phyloP scores from a whole-genome alignment of 2,113 vertebrate genomes.

The Antennarius striatus region DNA sequence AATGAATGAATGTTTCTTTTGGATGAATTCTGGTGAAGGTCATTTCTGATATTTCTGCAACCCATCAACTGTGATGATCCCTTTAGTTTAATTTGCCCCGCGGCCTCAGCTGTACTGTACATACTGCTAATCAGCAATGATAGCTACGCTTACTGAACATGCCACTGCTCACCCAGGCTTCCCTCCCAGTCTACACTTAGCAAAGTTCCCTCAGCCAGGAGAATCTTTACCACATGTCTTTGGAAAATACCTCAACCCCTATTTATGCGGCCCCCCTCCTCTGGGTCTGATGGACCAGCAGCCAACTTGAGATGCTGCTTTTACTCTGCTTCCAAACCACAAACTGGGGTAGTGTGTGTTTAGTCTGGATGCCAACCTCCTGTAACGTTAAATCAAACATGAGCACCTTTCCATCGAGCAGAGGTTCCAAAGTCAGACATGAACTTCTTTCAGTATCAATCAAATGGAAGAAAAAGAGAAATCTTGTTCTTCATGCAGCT shows the following conservation, averaged over 20 bases:
- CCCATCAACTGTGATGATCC: too few species aligned
- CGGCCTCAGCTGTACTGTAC: too few species aligned
- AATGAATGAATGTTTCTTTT: too few species aligned
- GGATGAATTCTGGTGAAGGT: too few species aligned
- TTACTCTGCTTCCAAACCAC: constrained; percentile 44
- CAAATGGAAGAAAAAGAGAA: constrained; percentile 9
- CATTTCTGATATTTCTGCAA: too few species aligned
- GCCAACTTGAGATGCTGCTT: constrained; percentile 36
- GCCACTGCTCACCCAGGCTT: too few species aligned
- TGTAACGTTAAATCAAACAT: constrained; percentile 54
- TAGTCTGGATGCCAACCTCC: constrained; percentile 25
- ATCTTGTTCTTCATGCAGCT: constrained; percentile 32
- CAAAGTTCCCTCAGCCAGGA: too few species aligned
- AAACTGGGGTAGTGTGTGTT: constrained; percentile 25
- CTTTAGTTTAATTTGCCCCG: too few species aligned
- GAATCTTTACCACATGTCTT: background rate
- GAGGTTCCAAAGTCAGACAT: background rate
- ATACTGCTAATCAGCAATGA: too few species aligned
- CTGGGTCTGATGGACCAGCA: constrained; percentile 5
- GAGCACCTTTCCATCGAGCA: constrained; percentile 42
- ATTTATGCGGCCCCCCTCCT: constrained; percentile 15
- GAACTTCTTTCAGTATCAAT: constrained; percentile 27
- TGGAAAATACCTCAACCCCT: background rate
- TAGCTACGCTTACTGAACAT: too few species aligned
- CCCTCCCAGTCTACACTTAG: too few species aligned